A percentile compares a stretch with the other conserved stretches of the same genome.
Evolutionary conservation across 2,113 vertebrate genomes (phyloP).

Genomic region (Ochotona curzoniae): DNA sequence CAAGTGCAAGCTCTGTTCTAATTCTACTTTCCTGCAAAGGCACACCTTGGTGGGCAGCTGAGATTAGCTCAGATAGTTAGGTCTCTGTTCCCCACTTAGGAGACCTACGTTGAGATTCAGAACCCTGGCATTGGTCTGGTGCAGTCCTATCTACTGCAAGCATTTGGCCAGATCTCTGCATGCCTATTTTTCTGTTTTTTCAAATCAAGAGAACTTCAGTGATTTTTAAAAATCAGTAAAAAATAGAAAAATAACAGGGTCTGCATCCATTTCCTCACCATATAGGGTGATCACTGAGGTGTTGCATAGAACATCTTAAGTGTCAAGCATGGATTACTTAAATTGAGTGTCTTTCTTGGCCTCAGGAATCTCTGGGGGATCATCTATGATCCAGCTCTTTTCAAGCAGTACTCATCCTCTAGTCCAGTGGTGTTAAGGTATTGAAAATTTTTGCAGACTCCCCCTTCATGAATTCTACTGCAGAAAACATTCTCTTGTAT

Average conservation of each 20-base stretch:
- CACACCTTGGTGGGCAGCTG: too few species aligned
- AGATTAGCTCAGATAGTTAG: too few species aligned
- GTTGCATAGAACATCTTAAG: neutral
- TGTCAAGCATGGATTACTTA: neutral
- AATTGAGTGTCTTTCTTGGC: neutral
- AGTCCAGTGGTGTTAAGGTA: neutral
- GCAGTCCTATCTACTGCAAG: too few species aligned
- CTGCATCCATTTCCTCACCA: neutral
- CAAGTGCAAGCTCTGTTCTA: too few species aligned
- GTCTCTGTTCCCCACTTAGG: too few species aligned
- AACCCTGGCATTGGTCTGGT: too few species aligned
- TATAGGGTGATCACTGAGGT: neutral
- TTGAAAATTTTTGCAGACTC: neutral
- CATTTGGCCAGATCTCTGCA: too few species aligned
- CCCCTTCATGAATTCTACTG: neutral
- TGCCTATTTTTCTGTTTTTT: too few species aligned
- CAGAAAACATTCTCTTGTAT: slow-evolving; percentile 38
- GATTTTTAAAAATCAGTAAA: too few species aligned
- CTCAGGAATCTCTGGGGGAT: neutral
- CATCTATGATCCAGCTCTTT: neutral
- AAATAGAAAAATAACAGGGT: neutral
- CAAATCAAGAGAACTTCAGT: too few species aligned
- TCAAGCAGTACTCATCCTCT: neutral
- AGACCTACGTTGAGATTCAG: too few species aligned
- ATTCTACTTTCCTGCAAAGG: too few species aligned